Evolutionary conservation across 2,888 invertebrate species (phyloP), one percentile per base, ranked within the genome.

Genomic region (Oscheius sp.): DNA sequence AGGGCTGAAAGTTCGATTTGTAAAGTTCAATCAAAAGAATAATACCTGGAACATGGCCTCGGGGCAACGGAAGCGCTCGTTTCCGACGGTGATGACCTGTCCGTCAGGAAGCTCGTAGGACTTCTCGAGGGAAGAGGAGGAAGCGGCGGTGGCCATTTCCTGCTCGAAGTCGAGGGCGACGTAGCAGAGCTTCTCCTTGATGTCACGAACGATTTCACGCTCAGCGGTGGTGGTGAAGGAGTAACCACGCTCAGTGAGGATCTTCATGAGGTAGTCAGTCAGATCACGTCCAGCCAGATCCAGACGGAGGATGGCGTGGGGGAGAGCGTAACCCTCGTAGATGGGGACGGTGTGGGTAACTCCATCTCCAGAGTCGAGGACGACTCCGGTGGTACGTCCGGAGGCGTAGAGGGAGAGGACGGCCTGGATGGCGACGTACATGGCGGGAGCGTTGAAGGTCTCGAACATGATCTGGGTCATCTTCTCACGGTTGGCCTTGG

Each of bases 81-180:
- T 86, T 80, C 86, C 86, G 81, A 86, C 81, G 79, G 86, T 85
- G 84, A 86, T 86, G 82, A 94, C 84, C 92, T 94, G 94, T 90
- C 94, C 94, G 83, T 89, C 94, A 91, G 94, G 94, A 92, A 95
- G 93, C 90, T 95, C 94, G 92, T 95, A 95, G 89, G 93, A 93
- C 93, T 95, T 95, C 92, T 95, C 94, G 89, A 94, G 92, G 89
- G 94, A 94, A 90, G 94, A 94, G 91, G 94, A 94, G 90, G 94
- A 93, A 51, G 94, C 94, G 81, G 94, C 94, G 91, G 94, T 94
- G 91, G 94, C 94, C 94, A 94, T 94, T 92, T 94, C 94, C 80
- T 96, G 96, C 90, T 98, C 98, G 82, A 99, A 94, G 90, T 99
- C 96, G 90, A 99, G 98, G n/a, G 97, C 98, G 88, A 98, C 95